Evolutionary conservation across 2,888 invertebrate species (phyloP), one percentile per base, ranked within the genome.

Genomic region (Patella caerulea): DNA sequence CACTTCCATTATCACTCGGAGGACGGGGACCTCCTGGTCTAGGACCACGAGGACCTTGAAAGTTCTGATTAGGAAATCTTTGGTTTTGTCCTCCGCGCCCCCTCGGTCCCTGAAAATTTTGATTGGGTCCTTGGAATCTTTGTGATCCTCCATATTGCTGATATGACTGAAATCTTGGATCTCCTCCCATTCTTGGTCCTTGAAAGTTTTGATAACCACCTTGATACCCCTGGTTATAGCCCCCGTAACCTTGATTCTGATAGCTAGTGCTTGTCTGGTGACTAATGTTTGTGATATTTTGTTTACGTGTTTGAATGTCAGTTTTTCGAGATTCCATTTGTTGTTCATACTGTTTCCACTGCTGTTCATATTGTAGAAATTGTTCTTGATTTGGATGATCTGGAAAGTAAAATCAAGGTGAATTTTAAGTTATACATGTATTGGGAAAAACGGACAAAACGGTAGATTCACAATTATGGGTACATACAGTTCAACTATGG

Each of bases 341-440:
- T 74, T 85, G 83, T 79, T 91, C 91, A 81, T 91, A 97, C 59
- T 95, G 94, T 88, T 96, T 96, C 94, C 97, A 97, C 91, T 96
- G 96, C 75, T 95, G 94, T 92, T 97, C 96, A 92, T 97, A 97
- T 87, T 92, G 95, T 9, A 86, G 82, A 83, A 88, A 92, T 82
- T 91, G 91, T 11, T 91, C 94, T 91, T 95, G 96, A 91, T 97
- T 97, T 0, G 97, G 97, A 93, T 97, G 97, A 91, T 96, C 91
- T 91, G 83, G 24, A 84, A 77, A 45, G 45, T 75, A 74, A 34
- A 55, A 14, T n/a, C 14, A 45, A 45, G 9, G 7, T 45, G 45
- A 45, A 45, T 45, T 45, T 45, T 45, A 45, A 45, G 45, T 45
- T 9, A 45, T 9, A 29, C 29, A 29, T 29, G 29, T 29, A 45